Percentiles rank a stretch among this genome's conserved stretches.
phyloP scores from a whole-genome alignment of 1,140 invertebrate species.

The Globodera rostochiensis region DNA sequence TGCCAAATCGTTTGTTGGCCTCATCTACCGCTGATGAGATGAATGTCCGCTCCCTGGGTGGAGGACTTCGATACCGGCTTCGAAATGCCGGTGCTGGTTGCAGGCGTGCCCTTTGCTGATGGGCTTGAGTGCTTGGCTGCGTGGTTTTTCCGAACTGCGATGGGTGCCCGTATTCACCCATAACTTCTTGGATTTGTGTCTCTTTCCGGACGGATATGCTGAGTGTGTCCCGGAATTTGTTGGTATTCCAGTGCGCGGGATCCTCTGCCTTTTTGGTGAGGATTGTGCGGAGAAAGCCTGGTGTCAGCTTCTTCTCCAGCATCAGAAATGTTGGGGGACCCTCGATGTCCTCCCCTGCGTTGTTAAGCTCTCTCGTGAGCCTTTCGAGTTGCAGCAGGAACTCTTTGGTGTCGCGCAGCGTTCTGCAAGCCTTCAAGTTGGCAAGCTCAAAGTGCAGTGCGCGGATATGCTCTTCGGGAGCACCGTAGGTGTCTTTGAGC shows the following conservation, averaged over 20 bases:
- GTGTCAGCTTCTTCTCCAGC: constrained; percentile 3
- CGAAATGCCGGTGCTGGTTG: too few relatives aligned
- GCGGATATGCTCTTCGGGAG: background rate
- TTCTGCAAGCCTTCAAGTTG: constrained; percentile 1
- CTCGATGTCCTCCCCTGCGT: constrained; percentile 2
- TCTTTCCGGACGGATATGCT: background rate
- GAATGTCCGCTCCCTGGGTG: too few relatives aligned
- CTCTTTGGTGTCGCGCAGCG: background rate
- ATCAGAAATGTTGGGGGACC: background rate
- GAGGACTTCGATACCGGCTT: too few relatives aligned
- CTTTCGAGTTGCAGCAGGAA: background rate
- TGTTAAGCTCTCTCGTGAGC: background rate
- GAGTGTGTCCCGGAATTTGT: background rate
- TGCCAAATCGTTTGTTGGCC: background rate
- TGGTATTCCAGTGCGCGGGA: background rate
- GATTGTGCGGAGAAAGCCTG: background rate
- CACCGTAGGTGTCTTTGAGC: background rate
- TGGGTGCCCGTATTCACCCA: constrained; percentile 4
- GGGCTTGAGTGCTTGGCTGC: too few relatives aligned
- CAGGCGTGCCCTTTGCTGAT: too few relatives aligned
- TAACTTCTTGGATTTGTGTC: background rate
- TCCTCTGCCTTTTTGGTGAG: constrained; percentile 8
- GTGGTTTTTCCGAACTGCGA: background rate
- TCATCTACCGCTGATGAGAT: background rate
- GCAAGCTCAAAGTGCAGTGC: background rate